Evolutionary conservation across 2,888 invertebrate genomes (phyloP), one percentile per base, ranked within the genome.

Genomic region (Drosophila borborema): DNA sequence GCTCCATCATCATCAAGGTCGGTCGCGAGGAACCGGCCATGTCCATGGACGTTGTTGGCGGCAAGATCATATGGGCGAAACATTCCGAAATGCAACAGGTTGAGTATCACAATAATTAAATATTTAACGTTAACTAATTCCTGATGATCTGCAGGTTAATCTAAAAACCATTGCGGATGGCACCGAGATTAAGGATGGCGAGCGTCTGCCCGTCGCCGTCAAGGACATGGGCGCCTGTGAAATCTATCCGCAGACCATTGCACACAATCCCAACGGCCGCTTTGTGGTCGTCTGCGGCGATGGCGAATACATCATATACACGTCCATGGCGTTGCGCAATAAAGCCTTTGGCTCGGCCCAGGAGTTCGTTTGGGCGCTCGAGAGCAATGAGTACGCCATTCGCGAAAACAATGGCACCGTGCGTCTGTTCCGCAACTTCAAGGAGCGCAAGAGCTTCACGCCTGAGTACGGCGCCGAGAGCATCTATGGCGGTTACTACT

Each of bases 161-260:
- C 63, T 92, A 2, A 92, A 92, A 76, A 86, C 92, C 1, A 84
- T 92, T 67, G 91, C 92, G 18, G 91, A 91, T 94, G 95, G 94
- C 73, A 94, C 95, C 0, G 96, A 96, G 91, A 95, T 97, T 67
- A 96, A 97, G 91, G 99, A 99, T 90, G 99, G 99, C 0, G 98
- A 99, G 93, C 95, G 98, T 2, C 94, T 99, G 16, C 97, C 99
- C 0, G 95, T 99, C 1, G 97, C 97, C 3, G 97, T 99, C 0
- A 99, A 99, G 92, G 99, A 99, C 91, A 98, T 99, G 98, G 99
- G 99, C 2, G 98, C 98, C 8, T 99, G 99, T 92, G 99, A 99
- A 94, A 99, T 99, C 75, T 99, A 99, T 93, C 99, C 99, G 0
- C 99, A 99, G 92, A 99, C 98, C 0, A 98, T 99, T 76, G 97